phyloP scores from a whole-genome alignment of 2,113 vertebrate species.

The Ploceus nigricollis region DNA sequence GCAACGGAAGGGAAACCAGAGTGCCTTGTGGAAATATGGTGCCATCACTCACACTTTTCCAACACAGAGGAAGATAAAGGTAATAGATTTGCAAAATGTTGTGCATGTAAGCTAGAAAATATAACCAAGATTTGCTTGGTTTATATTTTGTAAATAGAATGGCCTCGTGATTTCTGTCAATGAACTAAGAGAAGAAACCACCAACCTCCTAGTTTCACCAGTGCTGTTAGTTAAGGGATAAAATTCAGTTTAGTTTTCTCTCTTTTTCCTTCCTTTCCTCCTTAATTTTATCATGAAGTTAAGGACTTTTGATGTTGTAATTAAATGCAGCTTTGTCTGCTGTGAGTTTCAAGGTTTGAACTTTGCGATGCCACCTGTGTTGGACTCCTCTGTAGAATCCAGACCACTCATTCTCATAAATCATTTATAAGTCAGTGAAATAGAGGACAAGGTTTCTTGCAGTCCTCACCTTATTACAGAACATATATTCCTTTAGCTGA shows the following conservation, averaged over 20 bases:
- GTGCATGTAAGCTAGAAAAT: background rate
- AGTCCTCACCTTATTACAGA: background rate
- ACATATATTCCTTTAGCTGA: background rate
- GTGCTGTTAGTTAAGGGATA: background rate
- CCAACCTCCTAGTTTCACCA: background rate
- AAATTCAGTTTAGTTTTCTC: background rate
- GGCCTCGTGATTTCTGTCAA: background rate
- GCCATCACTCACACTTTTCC: constrained; percentile 59
- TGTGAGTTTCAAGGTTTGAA: background rate
- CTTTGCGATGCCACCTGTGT: background rate
- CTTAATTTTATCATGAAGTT: background rate
- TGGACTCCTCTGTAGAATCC: background rate
- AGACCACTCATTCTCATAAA: background rate
- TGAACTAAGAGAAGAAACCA: background rate
- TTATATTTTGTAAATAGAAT: background rate
- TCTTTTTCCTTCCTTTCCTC: background rate
- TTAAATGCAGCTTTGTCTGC: background rate
- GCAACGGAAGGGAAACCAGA: constrained; percentile 61
- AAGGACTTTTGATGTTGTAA: background rate
- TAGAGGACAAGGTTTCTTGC: background rate
- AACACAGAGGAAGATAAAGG: constrained; percentile 68
- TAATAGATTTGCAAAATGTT: constrained; percentile 29
- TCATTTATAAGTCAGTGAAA: background rate
- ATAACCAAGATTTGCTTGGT: background rate
- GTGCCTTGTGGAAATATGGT: constrained; percentile 73